Conservation (phyloP, 2,113 vertebrate genomes). For the Podocnemis expansa region DNA sequence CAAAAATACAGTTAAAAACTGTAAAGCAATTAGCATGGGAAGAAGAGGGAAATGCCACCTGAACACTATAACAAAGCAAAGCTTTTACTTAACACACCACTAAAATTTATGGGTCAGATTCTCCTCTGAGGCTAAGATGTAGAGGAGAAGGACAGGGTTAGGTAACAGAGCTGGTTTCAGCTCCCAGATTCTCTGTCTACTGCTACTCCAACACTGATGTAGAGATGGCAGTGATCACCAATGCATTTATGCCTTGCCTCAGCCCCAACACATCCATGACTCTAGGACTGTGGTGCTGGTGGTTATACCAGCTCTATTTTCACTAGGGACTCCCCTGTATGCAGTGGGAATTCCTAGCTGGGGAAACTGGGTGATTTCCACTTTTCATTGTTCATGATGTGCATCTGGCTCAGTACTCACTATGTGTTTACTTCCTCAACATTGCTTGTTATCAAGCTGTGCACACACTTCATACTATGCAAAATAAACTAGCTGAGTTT, state of each 20-base stretch:
- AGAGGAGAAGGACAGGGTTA: background rate
- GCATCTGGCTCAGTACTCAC: background rate
- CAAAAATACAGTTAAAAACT: background rate
- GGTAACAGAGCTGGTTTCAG: background rate
- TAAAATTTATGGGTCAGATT: slow-evolving; percentile 42
- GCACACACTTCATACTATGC: background rate
- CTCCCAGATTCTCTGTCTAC: background rate
- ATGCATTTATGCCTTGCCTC: background rate
- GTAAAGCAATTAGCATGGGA: slow-evolving; percentile 1
- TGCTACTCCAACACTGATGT: background rate
- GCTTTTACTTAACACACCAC: slow-evolving; percentile 10
- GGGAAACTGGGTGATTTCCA: background rate
- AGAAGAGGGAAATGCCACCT: slow-evolving; percentile 6
- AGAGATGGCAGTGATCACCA: background rate
- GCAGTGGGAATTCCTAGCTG: background rate
- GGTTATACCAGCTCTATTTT: background rate
- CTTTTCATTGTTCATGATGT: background rate
- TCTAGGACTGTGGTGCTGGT: background rate
- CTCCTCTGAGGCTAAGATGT: background rate
- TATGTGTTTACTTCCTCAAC: background rate
- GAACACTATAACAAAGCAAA: slow-evolving; percentile 12
- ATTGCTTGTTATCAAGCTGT: slow-evolving; percentile 4
- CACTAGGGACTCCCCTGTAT: background rate
- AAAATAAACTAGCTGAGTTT: background rate
- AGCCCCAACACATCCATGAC: background rate